These are phyloP conservation scores for Rhinogobius similis DNA, from an alignment of 2,113 vertebrate species.

Conservation along the genomic window DNA sequence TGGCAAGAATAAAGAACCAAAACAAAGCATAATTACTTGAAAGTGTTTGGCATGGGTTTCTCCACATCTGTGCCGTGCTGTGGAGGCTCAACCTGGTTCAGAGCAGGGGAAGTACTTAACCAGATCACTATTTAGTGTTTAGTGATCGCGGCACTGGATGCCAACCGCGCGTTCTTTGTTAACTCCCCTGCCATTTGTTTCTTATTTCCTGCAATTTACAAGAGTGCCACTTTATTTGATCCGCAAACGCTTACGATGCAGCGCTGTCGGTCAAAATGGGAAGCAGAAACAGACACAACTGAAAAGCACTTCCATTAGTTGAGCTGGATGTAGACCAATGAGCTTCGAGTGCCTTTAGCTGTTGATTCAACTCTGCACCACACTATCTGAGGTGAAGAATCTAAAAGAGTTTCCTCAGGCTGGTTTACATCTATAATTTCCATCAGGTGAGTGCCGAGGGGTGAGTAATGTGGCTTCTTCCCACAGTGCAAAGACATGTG, in stretches of 20 bases:
- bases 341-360: slow-evolving; percentile 28
- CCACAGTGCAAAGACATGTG: neutral
- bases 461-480: neutral
- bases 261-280: slow-evolving; percentile 38
- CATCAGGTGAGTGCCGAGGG: neutral
- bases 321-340: neutral
- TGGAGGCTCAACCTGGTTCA: slow-evolving; percentile 10
- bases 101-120: slow-evolving; percentile 47
- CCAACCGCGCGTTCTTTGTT: slow-evolving; percentile 26
- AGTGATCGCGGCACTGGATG: slow-evolving; percentile 31
- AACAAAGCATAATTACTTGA: slow-evolving; percentile 14
- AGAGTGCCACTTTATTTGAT: slow-evolving; percentile 50
- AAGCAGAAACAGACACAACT: slow-evolving; percentile 42
- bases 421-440: neutral
- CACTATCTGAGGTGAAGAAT: slow-evolving; percentile 15
- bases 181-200: slow-evolving; percentile 49
- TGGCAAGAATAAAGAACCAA: slow-evolving; percentile 24
- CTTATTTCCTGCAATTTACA: slow-evolving; percentile 54
- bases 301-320: slow-evolving; percentile 22
- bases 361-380: slow-evolving; percentile 22
- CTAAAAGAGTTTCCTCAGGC: neutral
- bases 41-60: slow-evolving; percentile 23
- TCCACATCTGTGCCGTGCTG: neutral
- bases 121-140: slow-evolving; percentile 33
- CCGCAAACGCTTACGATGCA: slow-evolving; percentile 11